Conservation (phyloP, 2,113 vertebrate genomes). For the Hystrix cristata region DNA sequence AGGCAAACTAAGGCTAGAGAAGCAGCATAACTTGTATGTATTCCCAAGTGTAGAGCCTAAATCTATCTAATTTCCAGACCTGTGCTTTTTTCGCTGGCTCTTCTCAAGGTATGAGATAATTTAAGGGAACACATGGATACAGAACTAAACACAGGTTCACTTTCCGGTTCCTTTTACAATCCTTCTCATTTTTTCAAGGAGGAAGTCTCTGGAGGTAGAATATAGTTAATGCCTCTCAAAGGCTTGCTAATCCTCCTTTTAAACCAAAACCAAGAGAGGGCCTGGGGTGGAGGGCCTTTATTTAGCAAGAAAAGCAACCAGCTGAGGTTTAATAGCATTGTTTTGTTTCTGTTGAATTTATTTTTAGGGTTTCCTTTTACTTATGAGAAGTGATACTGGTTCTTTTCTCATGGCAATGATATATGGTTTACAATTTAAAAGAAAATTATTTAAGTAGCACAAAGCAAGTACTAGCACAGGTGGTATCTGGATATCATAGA, state of each 20-base stretch:
- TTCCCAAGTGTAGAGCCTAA: background rate
- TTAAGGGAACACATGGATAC: background rate
- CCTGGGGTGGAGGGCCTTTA: background rate
- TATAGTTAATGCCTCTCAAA: conserved; percentile 47
- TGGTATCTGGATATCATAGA: background rate
- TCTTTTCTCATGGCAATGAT: background rate
- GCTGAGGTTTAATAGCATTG: background rate
- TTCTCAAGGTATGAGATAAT: background rate
- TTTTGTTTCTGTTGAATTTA: conserved; percentile 53
- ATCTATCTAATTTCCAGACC: background rate
- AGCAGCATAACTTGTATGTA: background rate
- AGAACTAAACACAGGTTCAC: background rate
- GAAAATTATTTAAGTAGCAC: conserved; percentile 10
- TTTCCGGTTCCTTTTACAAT: conserved; percentile 8
- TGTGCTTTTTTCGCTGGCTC: background rate
- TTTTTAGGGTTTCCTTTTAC: conserved; percentile 72
- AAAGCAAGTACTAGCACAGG: background rate
- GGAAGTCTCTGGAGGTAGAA: conserved; percentile 38
- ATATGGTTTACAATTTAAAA: conserved; percentile 22
- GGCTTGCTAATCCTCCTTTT: background rate
- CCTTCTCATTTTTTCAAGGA: conserved; percentile 13
- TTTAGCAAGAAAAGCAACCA: background rate
- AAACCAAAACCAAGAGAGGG: conserved; percentile 58
- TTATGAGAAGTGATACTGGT: conserved; percentile 69
- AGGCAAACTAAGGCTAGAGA: conserved; percentile 30